Base-by-base conservation (phyloP, 2,113 vertebrate species). In the Phaethornis superciliosus region DNA sequence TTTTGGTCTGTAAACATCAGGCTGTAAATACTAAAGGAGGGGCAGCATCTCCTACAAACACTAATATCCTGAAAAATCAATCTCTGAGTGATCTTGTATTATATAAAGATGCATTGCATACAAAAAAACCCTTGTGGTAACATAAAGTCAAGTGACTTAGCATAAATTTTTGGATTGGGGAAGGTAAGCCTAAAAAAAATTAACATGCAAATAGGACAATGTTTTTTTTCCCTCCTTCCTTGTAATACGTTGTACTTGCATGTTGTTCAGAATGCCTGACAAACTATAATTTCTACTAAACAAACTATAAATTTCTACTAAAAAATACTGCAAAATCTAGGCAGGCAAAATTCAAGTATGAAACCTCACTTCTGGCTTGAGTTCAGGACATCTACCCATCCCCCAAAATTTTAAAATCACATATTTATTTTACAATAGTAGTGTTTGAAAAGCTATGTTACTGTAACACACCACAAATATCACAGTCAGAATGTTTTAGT, bases 181-280 rank as follows among this genome's bases (percentile, higher is more conserved):
- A 88, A 83, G 37, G 46, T 59, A 83, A 88, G 33, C 51, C 51
- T 93, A 37, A 94, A 93, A 81, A 89, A 89, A 84, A 87, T 5
- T 16, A 58, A 90, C 81, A 93, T 58, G 35, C 52, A 90, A 81
- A 71, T 32, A 85, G 64, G 47, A 76, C 12, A 44, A n/a, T n/a
- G n/a, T n/a, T n/a, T n/a, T 40, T 56, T 40, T 33, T 54, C 20
- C 7, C 19, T 12, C 3, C 23, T 54, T 82, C 47, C 35, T 10
- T 83, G 18, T 55, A 63, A 35, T 80, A 26, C 13, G 52, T 14
- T 81, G 18, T 67, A 60, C 27, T 70, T 68, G 22, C 18, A 40
- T 14, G 15, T 4, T 80, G 56, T 32, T 90, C 37, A 67, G 33
- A 80, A 71, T 0, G 0, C 27, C 30, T 74, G 42, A 69, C 72